A percentile compares a stretch with the other conserved stretches of the same genome.
Evolutionary conservation across 2,113 vertebrate species (phyloP).

Genomic region (Garra rufa): DNA sequence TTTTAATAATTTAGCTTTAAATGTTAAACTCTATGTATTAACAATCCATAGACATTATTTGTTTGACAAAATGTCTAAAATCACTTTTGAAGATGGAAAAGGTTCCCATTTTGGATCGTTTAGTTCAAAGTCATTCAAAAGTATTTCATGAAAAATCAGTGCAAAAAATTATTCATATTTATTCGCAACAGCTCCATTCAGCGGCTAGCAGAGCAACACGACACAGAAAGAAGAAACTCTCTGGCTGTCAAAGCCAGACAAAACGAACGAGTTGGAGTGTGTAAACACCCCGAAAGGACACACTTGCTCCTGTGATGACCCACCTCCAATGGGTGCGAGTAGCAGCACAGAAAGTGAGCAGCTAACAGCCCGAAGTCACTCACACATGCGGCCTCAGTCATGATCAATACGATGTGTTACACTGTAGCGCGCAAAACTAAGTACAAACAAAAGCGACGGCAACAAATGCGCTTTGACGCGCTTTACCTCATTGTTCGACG

Average conservation of each 20-base stretch:
- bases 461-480: constrained; percentile 59
- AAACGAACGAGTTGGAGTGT: not conserved
- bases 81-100: not conserved
- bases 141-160: not conserved
- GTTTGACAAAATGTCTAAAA: not conserved
- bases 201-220: not conserved
- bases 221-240: not conserved
- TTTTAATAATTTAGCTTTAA: too few species aligned
- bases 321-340: not conserved
- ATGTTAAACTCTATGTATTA: not conserved
- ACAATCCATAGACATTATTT: not conserved
- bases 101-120: not conserved
- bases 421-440: constrained; percentile 49
- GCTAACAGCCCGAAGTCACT: not conserved
- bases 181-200: too few species aligned
- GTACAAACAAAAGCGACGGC: constrained; percentile 66
- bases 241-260: not conserved
- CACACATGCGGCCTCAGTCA: not conserved
- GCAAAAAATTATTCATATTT: too few species aligned
- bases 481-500: constrained; percentile 76
- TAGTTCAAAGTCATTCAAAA: not conserved
- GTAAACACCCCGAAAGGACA: constrained; percentile 23
- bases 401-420: constrained; percentile 36
- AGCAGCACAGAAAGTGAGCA: not conserved
- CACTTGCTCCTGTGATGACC: constrained; percentile 18